These are phyloP conservation scores for Erannis defoliaria DNA, from an alignment of 2,888 invertebrate species.

Conservation along the genomic window DNA sequence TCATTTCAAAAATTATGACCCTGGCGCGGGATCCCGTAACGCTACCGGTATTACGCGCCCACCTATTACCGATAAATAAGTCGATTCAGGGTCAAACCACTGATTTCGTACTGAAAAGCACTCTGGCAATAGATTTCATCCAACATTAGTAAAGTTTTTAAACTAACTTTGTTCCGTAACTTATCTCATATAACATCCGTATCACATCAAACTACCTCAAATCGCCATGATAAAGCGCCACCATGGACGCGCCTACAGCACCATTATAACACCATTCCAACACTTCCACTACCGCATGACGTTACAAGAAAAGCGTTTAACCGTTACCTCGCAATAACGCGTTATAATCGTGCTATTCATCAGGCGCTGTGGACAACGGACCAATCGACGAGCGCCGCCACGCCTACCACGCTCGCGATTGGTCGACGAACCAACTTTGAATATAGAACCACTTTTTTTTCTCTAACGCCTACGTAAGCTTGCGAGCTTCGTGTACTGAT, in stretches of 20 bases:
- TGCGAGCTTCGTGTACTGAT: constrained; percentile 45
- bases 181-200: no score
- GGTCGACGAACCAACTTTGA: constrained; percentile 78
- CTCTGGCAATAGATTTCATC: no score
- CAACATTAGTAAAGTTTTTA: no score
- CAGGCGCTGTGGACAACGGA: constrained; percentile 57
- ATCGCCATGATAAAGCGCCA: neutral
- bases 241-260: neutral
- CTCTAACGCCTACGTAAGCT: constrained; percentile 83
- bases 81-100: no score
- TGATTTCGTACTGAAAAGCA: no score
- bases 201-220: neutral
- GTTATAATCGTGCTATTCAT: constrained; percentile 77
- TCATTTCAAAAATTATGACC: no score
- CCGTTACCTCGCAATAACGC: constrained; percentile 62
- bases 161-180: no score
- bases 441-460: constrained; percentile 84
- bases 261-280: constrained; percentile 5
- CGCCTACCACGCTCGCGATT: constrained; percentile 81
- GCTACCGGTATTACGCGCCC: no score
- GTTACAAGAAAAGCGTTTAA: constrained; percentile 47
- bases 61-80: no score
- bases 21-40: no score
- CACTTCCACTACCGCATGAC: constrained; percentile 19
- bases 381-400: constrained; percentile 76